Percentiles rank a stretch among this genome's conserved stretches.
phyloP scores from a whole-genome alignment of 2,113 vertebrate species.

The Lampris incognitus region DNA sequence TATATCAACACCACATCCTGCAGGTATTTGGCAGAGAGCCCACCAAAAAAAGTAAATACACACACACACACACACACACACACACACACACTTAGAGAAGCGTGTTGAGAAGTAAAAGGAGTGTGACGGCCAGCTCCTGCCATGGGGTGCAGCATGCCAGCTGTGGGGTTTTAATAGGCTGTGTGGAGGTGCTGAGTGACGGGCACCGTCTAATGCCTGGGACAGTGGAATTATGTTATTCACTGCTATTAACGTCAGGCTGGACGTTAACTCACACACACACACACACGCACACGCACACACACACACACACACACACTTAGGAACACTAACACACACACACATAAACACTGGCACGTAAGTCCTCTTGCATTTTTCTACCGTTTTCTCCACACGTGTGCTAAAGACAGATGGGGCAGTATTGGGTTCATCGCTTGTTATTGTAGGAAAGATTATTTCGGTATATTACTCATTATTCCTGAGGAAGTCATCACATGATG shows the following conservation, averaged over 20 bases:
- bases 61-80: neutral
- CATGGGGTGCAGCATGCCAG: neutral
- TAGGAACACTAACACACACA: too few species aligned
- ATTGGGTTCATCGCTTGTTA: neutral
- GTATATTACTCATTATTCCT: too few species aligned
- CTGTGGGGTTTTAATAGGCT: conserved; percentile 3
- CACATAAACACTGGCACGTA: neutral
- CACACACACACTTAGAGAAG: neutral
- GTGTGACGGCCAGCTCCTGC: neutral
- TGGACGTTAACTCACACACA: neutral
- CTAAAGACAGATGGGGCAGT: neutral
- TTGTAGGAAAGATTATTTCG: neutral
- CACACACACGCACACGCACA: neutral
- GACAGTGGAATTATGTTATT: neutral
- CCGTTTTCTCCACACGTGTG: neutral
- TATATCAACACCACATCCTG: neutral
- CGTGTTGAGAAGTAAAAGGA: neutral
- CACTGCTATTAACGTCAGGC: too few species aligned
- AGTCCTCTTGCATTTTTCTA: neutral
- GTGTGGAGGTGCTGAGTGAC: neutral
- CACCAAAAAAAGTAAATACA: neutral
- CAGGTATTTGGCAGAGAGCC: neutral
- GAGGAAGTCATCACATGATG: too few species aligned
- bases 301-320: too few species aligned
- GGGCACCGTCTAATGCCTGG: neutral